Base-by-base conservation (phyloP, 2,797 vertebrate genomes). In the Gephyroberyx darwinii region DNA sequence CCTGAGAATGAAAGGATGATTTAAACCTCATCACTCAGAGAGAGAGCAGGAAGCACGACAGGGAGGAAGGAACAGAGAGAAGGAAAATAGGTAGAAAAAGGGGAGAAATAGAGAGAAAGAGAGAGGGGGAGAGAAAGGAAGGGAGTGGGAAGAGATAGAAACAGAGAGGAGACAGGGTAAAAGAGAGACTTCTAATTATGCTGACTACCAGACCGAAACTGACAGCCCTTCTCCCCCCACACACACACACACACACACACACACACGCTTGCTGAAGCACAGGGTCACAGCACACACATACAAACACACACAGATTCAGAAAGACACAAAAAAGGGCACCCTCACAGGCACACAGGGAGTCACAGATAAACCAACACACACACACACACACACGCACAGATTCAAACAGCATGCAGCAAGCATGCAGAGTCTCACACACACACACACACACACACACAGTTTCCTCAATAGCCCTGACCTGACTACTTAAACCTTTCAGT, bases 141-240 rank as follows among this genome's bases (percentile, higher is more conserved):
- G 26, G 26, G 26, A 26, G 26, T 26, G 26, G 26, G 19, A 51
- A 22, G 74, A 62, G 16, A 53, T 22, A n/a, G 26, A 26, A 8
- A 6, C 6, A 59, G 54, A 69, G 14, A 20, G 17, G 81, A 84
- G 7, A 74, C 52, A 61, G 72, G 82, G 69, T 80, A 81, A 90
- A 85, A 88, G 81, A 90, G 80, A 88, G 90, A 88, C 80, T 90
- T 89, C 82, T 91, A 91, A 92, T 90, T 92, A 90, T 89, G 87
- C 80, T 84, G 90, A 88, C 86, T 89, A 90, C 85, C 86, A 91
- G 90, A 91, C 89, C 84, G 69, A 90, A 90, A 87, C 90, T 86
- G 89, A 91, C 86, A 88, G 81, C 53, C 64, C 48, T 51, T 74
- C 74, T 56, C 72, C 77, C 75, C 64, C 77, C 79, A 75, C 75